phyloP scores from a whole-genome alignment of 2,113 vertebrate species.

The Oenanthe oenanthe region DNA sequence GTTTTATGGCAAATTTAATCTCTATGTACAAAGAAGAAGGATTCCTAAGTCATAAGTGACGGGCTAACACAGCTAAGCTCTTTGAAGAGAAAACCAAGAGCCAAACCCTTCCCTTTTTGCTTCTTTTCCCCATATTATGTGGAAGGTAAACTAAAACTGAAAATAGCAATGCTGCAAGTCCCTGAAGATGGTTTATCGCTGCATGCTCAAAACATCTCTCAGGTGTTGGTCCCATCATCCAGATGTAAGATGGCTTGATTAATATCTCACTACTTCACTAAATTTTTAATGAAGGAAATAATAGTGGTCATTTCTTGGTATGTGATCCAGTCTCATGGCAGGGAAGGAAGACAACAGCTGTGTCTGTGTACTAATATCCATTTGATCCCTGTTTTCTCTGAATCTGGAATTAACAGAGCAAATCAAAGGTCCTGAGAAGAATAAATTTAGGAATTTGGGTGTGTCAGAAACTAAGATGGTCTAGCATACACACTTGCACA shows the following conservation, averaged over 20 bases:
- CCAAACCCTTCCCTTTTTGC: neutral
- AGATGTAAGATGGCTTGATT: constrained; percentile 14
- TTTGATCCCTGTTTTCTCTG: neutral
- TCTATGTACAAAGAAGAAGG: neutral
- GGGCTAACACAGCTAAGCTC: neutral
- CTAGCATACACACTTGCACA: neutral
- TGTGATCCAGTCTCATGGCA: neutral
- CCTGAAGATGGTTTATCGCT: neutral
- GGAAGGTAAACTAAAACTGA: neutral
- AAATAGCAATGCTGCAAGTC: neutral
- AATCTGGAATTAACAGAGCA: neutral
- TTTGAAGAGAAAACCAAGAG: neutral
- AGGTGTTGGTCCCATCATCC: neutral
- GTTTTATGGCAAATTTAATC: neutral
- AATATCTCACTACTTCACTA: neutral
- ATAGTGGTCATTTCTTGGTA: neutral
- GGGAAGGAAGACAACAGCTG: neutral
- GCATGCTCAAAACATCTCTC: neutral
- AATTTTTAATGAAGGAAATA: neutral
- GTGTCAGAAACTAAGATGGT: neutral
- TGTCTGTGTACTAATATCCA: neutral
- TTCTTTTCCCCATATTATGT: neutral
- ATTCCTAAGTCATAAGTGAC: neutral
- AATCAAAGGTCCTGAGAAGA: neutral
- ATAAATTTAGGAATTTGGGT: neutral